phyloP scores from a whole-genome alignment of 2,888 invertebrate genomes.

The Temnothorax unifasciatus region DNA sequence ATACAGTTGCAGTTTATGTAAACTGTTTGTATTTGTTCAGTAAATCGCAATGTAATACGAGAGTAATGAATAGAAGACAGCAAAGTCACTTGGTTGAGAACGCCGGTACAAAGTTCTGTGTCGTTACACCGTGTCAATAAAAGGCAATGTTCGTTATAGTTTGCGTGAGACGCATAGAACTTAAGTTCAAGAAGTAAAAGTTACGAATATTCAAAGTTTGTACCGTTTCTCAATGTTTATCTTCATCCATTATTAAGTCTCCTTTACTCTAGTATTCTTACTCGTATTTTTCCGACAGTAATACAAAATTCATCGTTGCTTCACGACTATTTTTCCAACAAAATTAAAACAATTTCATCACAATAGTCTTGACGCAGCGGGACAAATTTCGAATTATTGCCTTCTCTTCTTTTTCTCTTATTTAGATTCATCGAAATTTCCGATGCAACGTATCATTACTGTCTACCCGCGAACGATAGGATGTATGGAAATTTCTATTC shows the following conservation, averaged over 20 bases:
- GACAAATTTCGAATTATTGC: conserved; percentile 80
- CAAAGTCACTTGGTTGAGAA: conserved; percentile 70
- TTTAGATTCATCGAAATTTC: conserved; percentile 74
- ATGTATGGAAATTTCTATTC: conserved; percentile 49
- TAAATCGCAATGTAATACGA: conserved; percentile 62
- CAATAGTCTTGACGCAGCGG: conserved; percentile 74
- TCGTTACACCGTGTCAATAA: conserved; percentile 48
- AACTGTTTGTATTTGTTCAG: conserved; percentile 55
- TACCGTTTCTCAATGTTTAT: conserved; percentile 76
- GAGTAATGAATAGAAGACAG: conserved; percentile 81
- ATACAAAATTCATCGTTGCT: conserved; percentile 79
- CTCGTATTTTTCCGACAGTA: conserved; percentile 72
- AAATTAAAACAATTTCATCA: conserved; percentile 66
- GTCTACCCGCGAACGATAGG: conserved; percentile 20
- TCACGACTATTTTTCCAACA: conserved; percentile 65
- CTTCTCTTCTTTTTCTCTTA: conserved; percentile 43
- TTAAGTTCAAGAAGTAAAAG: conserved; percentile 52
- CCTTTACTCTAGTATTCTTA: conserved; percentile 65
- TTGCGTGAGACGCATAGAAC: neutral
- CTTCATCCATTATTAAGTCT: conserved; percentile 79
- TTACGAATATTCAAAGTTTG: conserved; percentile 63
- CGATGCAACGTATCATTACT: conserved; percentile 64
- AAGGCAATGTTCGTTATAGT: conserved; percentile 24
- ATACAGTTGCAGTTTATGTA: neutral
- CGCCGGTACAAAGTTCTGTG: conserved; percentile 75